Conservation (phyloP, 2,797 vertebrate genomes). For the Poecilia gillii region DNA sequence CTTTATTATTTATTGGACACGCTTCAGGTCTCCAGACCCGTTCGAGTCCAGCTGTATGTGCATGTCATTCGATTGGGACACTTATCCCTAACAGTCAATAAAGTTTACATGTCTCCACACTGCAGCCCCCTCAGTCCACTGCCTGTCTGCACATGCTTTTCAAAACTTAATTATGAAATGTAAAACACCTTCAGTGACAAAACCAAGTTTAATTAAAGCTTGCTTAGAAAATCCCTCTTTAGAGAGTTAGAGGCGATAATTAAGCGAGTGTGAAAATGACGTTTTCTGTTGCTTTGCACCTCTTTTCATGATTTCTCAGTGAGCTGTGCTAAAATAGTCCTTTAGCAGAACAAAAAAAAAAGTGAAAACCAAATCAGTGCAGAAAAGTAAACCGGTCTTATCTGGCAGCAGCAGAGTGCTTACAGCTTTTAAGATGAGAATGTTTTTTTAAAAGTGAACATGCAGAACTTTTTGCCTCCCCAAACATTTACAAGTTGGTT, state of each 20-base stretch:
- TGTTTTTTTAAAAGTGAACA: conserved; percentile 26
- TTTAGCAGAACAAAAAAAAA: conserved; percentile 30
- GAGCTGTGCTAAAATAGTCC: conserved; percentile 38
- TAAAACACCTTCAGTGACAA: conserved; percentile 29
- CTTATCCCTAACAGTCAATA: conserved; percentile 14
- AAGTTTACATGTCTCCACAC: background rate
- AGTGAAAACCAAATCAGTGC: conserved; percentile 47
- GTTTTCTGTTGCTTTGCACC: conserved; percentile 36
- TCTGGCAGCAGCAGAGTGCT: conserved; percentile 53
- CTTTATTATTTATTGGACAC: background rate
- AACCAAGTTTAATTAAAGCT: conserved; percentile 58
- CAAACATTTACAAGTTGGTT: background rate
- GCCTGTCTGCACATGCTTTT: conserved; percentile 44
- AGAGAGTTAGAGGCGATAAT: conserved; percentile 68
- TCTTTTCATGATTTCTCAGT: conserved; percentile 10
- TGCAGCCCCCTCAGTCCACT: conserved; percentile 19
- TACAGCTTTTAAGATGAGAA: conserved; percentile 29
- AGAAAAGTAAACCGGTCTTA: conserved; percentile 53
- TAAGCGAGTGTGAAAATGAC: conserved; percentile 62
- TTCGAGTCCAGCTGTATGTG: background rate
- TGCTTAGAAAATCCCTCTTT: conserved; percentile 41
- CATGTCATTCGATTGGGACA: background rate
- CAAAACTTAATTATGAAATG: conserved; percentile 49
- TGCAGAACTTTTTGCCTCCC: conserved; percentile 14
- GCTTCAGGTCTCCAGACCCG: background rate